phyloP scores from a whole-genome alignment of 2,888 invertebrate genomes.

The Luffia ferchaultella region DNA sequence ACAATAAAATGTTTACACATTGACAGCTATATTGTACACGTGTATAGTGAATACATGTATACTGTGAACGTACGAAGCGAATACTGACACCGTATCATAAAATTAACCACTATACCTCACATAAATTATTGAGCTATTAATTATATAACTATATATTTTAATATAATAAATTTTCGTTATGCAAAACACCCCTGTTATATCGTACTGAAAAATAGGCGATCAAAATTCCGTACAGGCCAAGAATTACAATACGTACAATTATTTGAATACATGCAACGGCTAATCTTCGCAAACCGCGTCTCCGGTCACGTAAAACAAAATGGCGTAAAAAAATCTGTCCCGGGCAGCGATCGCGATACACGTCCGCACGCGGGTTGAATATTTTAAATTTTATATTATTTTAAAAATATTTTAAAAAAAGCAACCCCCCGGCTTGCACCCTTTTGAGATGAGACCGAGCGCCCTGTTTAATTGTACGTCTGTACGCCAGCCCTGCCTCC shows the following conservation, averaged over 20 bases:
- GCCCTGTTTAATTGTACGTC: slow-evolving; percentile 15
- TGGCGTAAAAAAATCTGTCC: slow-evolving; percentile 31
- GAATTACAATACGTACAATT: slow-evolving; percentile 37
- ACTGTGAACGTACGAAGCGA: no score
- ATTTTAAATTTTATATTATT: slow-evolving; percentile 51
- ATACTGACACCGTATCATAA: no score
- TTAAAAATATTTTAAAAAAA: slow-evolving; percentile 52
- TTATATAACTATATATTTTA: neutral
- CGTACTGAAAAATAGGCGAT: slow-evolving; percentile 16
- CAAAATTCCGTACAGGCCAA: slow-evolving; percentile 33
- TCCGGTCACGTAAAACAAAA: slow-evolving; percentile 42
- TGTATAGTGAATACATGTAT: no score
- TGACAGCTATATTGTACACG: no score
- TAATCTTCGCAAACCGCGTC: slow-evolving; percentile 43
- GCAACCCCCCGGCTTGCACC: slow-evolving; percentile 20
- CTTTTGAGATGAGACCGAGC: slow-evolving; percentile 12
- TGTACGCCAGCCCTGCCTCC: neutral
- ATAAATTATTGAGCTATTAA: no score
- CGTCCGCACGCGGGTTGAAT: slow-evolving; percentile 48
- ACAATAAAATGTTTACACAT: no score
- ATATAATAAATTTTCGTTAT: neutral
- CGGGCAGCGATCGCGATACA: slow-evolving; percentile 58
- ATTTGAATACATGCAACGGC: slow-evolving; percentile 43
- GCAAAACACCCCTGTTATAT: neutral
- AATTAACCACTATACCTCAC: no score